Evolutionary conservation across 2,797 vertebrate genomes (phyloP), one percentile per base, ranked within the genome.

Genomic region (Argentina silus): DNA sequence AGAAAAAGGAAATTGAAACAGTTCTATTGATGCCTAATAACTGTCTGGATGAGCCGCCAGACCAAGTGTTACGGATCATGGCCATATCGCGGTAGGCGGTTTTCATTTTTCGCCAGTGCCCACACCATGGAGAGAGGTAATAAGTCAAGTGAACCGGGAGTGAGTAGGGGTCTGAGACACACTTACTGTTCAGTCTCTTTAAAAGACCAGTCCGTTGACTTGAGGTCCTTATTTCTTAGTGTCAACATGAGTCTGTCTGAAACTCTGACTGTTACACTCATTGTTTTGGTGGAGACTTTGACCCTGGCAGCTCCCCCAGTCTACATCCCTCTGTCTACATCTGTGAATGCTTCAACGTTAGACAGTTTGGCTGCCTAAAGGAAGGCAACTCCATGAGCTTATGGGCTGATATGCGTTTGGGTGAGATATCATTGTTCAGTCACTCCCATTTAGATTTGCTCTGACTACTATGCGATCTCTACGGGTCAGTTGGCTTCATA

Each of bases 221-320:
- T 62, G 3, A 15, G 60, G 14, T 11, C 14, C 60, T 56, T 56
- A 23, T 61, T 27, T 61, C 55, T 57, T 21, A 17, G 17, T 57
- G 8, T 57, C 19, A 4, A 57, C 19, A 57, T 23, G 10, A 10
- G 19, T 57, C 55, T 57, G 55, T 51, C 50, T 51, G 5, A 51
- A 51, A 51, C n/a, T 6, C 50, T 51, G 12, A 51, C 14, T 51
- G 19, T 57, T 57, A 21, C 12, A 57, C 7, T 23, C 55, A 51
- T 57, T 57, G 10, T 17, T 57, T 57, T 57, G 55, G 9, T 57
- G 8, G 72, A 77, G 67, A 59, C 55, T 27, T 69, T 7, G 15
- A 76, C n/a, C 27, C 73, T n/a, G 56, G 57, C 45, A 70, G 53
- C n/a, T 69, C 47, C 14, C 48, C 14, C 5, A 14, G 50, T 11